Conservation (phyloP, 1,140 invertebrate species). For the Trichomalopsis sarcophagae region DNA sequence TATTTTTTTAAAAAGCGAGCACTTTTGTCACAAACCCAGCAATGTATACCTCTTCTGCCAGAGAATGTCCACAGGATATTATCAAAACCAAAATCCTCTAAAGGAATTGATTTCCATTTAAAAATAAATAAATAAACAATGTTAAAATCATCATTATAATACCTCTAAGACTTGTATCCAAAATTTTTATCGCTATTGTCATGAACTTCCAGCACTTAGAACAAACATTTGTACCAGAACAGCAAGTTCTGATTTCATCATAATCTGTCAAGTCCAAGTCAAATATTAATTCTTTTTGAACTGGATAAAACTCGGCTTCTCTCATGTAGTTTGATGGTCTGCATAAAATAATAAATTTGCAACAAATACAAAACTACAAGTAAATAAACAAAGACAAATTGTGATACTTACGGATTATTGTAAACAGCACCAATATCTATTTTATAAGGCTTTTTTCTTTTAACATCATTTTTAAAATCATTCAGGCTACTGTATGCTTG, state of each 20-base stretch:
- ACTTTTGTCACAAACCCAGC: conserved; percentile 94
- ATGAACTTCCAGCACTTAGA: conserved; percentile 96
- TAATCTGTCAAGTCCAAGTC: conserved; percentile 99
- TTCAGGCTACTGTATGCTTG: conserved; percentile 88
- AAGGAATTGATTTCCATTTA: conserved; percentile 21
- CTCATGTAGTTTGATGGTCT: conserved; percentile 54
- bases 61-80: conserved; percentile 98
- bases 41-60: conserved; percentile 96
- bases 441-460: conserved; percentile 73
- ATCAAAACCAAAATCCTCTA: conserved; percentile 96
- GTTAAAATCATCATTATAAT: conserved; percentile 28
- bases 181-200: conserved; percentile 89
- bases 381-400: conserved; percentile 61
- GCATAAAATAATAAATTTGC: conserved; percentile 61
- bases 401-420: conserved; percentile 78
- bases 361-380: conserved; percentile 62
- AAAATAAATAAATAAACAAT: neutral
- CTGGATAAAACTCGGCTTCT: conserved; percentile 64
- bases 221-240: conserved; percentile 89
- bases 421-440: conserved; percentile 97
- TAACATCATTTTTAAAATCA: conserved; percentile 88
- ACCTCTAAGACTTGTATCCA: conserved; percentile 89
- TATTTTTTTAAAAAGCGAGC: conserved; percentile 80
- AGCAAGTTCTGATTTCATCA: conserved; percentile 94
- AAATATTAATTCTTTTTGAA: conserved; percentile 93